These are phyloP conservation scores for Steinernema feltiae DNA, from an alignment of 1,140 invertebrate species.

Conservation along the genomic window DNA sequence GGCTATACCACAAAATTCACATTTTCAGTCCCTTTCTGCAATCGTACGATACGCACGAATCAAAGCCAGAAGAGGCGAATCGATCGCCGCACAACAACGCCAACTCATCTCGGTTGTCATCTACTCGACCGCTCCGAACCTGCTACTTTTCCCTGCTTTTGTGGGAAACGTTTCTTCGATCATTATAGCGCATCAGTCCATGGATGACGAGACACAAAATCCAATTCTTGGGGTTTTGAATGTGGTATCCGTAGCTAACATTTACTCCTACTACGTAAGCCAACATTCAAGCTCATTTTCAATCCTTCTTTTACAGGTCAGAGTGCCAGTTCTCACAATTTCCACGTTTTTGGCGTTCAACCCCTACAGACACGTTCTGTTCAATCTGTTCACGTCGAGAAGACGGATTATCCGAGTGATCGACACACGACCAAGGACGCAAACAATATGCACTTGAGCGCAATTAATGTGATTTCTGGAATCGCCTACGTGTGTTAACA, in stretches of 20 bases:
- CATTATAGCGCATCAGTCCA: background rate
- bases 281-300: background rate
- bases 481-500: too few relatives aligned
- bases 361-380: background rate
- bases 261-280: background rate
- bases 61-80: background rate
- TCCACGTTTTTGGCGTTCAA: background rate
- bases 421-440: too few relatives aligned
- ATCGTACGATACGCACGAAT: background rate
- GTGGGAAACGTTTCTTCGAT: background rate
- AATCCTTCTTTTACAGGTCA: background rate
- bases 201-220: background rate
- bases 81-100: background rate
- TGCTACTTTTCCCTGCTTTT: background rate
- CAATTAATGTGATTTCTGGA: too few relatives aligned
- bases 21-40: background rate
- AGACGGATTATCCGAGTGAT: too few relatives aligned
- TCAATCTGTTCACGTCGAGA: too few relatives aligned
- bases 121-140: background rate
- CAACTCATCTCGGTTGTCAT: background rate
- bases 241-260: background rate
- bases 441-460: too few relatives aligned
- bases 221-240: background rate
- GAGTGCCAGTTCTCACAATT: background rate
- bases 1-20: too few relatives aligned